Conservation (phyloP, 2,888 invertebrate species). For the Tachina grossa region DNA sequence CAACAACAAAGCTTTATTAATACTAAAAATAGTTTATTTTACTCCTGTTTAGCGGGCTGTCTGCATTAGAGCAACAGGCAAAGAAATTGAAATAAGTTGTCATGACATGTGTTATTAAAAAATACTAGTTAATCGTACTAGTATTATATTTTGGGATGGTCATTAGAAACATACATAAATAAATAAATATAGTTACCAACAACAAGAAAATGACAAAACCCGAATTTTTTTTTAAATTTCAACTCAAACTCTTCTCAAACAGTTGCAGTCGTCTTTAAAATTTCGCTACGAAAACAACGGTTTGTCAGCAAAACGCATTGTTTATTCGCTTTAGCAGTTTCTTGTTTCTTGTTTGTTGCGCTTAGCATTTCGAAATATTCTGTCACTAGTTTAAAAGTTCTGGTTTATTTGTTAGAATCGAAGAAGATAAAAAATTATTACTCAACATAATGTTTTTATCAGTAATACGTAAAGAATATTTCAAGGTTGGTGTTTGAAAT, state of each 20-base stretch:
- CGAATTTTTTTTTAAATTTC: constrained; percentile 32
- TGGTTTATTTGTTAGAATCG: constrained; percentile 9
- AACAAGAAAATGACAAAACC: constrained; percentile 19
- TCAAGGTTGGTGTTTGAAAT: constrained; percentile 62
- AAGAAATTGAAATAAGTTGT: constrained; percentile 10
- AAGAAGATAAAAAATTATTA: constrained; percentile 4
- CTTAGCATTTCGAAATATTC: constrained; percentile 10
- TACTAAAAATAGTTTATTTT: not conserved
- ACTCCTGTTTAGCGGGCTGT: constrained; percentile 8
- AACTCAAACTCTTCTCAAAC: constrained; percentile 6
- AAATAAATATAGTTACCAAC: constrained; percentile 8
- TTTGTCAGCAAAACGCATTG: constrained; percentile 42
- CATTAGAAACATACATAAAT: constrained; percentile 15
- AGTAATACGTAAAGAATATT: constrained; percentile 43
- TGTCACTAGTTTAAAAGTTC: constrained; percentile 18
- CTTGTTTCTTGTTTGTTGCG: not conserved
- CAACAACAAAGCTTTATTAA: not conserved
- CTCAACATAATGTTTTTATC: constrained; percentile 46
- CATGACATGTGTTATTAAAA: constrained; percentile 16
- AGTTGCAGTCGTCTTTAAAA: constrained; percentile 53
- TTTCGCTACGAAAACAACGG: constrained; percentile 56
- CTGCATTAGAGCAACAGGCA: constrained; percentile 12
- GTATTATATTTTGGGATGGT: constrained; percentile 6
- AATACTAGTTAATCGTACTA: not conserved
- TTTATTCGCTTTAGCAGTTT: not conserved